Evolutionary conservation across 2,888 invertebrate genomes (phyloP).

Genomic region (Lottia gigantea): DNA sequence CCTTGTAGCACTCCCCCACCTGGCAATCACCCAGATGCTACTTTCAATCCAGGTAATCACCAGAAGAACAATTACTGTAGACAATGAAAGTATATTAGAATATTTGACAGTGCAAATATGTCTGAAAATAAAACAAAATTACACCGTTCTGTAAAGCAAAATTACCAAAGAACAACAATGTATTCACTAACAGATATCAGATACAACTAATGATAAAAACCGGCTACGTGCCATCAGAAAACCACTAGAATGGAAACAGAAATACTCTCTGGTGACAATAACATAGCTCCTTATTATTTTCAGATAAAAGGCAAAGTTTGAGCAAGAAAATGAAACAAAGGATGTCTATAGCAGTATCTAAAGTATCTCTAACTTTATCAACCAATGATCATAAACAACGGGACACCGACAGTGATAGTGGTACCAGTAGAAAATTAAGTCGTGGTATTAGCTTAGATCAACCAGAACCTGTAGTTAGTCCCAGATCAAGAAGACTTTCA

Average conservation of each 20-base stretch:
- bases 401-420: not conserved
- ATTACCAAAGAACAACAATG: no score
- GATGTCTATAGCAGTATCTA: constrained; percentile 35
- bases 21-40: not conserved
- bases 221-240: no score
- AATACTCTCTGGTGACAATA: no score
- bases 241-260: no score
- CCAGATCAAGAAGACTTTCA: constrained; percentile 21
- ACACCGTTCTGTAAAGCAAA: no score
- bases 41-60: not conserved
- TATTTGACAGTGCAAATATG: no score
- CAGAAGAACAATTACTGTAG: no score
- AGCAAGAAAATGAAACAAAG: constrained; percentile 31
- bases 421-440: not conserved
- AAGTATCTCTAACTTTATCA: constrained; percentile 36
- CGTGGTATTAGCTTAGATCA: constrained; percentile 13
- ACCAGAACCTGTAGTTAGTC: constrained; percentile 29
- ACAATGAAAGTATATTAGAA: no score
- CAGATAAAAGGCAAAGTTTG: constrained; percentile 30
- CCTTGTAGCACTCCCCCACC: not conserved
- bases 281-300: not conserved
- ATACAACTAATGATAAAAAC: no score
- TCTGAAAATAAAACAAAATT: no score
- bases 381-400: constrained; percentile 29
- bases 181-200: no score